phyloP scores from a whole-genome alignment of 2,888 invertebrate genomes.

The Agelastica alni region DNA sequence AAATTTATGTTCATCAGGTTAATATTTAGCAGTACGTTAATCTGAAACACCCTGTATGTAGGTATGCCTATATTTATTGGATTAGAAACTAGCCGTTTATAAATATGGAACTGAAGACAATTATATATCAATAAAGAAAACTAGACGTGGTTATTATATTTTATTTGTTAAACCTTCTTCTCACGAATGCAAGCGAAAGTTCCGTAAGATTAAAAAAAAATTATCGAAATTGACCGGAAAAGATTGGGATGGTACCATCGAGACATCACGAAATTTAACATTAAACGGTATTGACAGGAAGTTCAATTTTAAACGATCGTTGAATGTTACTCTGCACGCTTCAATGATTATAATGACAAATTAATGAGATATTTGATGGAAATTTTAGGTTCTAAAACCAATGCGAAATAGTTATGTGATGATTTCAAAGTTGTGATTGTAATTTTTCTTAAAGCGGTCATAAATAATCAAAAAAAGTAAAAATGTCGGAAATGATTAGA shows the following conservation, averaged over 20 bases:
- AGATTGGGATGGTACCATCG: neutral
- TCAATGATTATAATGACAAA: neutral
- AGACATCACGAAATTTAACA: neutral
- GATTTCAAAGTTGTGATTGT: too few species aligned
- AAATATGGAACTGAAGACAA: neutral
- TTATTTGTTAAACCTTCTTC: neutral
- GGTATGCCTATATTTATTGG: too few species aligned
- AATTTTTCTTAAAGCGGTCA: too few species aligned
- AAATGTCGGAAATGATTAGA: too few species aligned
- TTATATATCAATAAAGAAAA: neutral
- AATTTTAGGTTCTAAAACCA: too few species aligned
- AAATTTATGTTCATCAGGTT: too few species aligned
- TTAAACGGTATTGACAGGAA: neutral
- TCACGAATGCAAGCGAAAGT: constrained; percentile 2
- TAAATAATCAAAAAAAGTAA: too few species aligned
- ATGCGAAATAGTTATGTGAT: too few species aligned
- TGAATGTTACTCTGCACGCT: neutral
- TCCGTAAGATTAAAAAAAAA: neutral
- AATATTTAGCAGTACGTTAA: too few species aligned
- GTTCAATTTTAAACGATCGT: neutral
- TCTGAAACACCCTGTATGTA: too few species aligned
- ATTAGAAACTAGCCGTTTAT: too few species aligned
- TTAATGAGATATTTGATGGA: too few species aligned
- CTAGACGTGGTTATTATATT: neutral
- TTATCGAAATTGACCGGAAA: constrained; percentile 7